A percentile compares a stretch with the other conserved stretches of the same genome.
phyloP scores from a whole-genome alignment of 2,797 vertebrate genomes.

The Botia kubotai region DNA sequence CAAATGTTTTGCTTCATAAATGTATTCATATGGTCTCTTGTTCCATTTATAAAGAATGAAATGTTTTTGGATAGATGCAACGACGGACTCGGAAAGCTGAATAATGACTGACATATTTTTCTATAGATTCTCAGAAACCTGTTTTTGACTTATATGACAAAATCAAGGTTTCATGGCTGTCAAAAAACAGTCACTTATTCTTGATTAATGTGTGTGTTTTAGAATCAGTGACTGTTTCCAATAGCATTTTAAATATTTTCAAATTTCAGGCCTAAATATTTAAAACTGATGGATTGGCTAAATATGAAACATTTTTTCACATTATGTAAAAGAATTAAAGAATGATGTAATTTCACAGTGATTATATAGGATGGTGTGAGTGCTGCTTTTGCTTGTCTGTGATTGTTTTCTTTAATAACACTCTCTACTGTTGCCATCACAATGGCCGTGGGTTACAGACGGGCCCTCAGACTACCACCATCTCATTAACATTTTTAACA shows the following conservation, averaged over 20 bases:
- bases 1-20: background rate
- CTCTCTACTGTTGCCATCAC: conserved; percentile 42
- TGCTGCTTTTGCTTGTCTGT: background rate
- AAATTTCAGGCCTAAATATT: background rate
- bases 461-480: conserved; percentile 28
- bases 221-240: background rate
- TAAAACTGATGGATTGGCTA: background rate
- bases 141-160: conserved; percentile 22
- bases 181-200: conserved; percentile 13
- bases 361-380: background rate
- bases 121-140: background rate
- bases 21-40: background rate
- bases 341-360: too few relatives aligned
- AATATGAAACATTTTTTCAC: too few relatives aligned
- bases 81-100: conserved; percentile 14
- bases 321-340: too few relatives aligned
- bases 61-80: conserved; percentile 12
- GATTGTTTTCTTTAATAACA: conserved; percentile 54
- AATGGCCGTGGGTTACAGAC: conserved; percentile 40
- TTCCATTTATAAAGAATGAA: background rate
- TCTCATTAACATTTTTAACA: conserved; percentile 56
- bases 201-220: conserved; percentile 25
- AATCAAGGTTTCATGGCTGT: conserved; percentile 13
- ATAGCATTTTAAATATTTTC: background rate
- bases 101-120: conserved; percentile 4